phyloP scores from a whole-genome alignment of 1,140 invertebrate species.

The Gonioctena quinquepunctata region DNA sequence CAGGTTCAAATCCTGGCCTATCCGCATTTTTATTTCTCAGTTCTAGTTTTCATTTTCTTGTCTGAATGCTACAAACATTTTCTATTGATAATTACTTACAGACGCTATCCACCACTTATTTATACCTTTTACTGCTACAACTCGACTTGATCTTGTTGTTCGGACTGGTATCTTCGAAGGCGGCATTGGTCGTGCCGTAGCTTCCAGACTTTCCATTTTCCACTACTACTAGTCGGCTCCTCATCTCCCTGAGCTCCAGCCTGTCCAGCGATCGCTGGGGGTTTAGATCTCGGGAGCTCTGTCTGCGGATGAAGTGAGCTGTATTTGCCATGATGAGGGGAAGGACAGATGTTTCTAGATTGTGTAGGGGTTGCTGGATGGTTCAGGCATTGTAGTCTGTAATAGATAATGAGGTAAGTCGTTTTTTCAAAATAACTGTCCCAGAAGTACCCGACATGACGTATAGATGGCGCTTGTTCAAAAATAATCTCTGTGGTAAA shows the following conservation, averaged over 20 bases:
- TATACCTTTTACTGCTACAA: conserved; percentile 47
- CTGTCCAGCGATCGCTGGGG: conserved; percentile 81
- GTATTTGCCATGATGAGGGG: conserved; percentile 79
- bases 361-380: too few species aligned
- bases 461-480: too few species aligned
- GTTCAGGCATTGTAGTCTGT: neutral
- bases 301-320: conserved; percentile 81
- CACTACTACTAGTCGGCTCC: conserved; percentile 77
- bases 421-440: too few species aligned
- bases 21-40: too few species aligned
- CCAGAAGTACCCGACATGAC: too few species aligned
- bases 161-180: conserved; percentile 81
- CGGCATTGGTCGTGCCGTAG: conserved; percentile 85
- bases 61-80: too few species aligned
- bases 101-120: too few species aligned
- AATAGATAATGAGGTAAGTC: too few species aligned
- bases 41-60: too few species aligned
- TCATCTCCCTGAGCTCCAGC: conserved; percentile 83
- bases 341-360: neutral
- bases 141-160: conserved; percentile 57
- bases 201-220: conserved; percentile 69
- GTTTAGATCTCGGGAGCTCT: conserved; percentile 82
- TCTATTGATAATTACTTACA: too few species aligned
- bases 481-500: too few species aligned
- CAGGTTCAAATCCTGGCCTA: too few species aligned